Conservation (phyloP, 2,113 vertebrate species). For the Neodon shergylaensis region DNA sequence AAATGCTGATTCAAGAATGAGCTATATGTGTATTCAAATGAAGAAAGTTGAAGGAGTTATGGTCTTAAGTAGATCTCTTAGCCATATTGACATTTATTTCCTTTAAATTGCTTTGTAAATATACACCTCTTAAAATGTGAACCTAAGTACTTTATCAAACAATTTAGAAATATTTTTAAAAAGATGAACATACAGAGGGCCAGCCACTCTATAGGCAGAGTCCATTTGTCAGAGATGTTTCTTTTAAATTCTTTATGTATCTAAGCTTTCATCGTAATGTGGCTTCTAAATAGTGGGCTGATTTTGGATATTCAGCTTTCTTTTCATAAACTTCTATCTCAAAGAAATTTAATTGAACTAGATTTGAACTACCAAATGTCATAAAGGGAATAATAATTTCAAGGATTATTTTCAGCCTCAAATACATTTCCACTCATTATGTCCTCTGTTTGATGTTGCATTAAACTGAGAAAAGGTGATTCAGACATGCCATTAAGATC, state of each 20-base stretch:
- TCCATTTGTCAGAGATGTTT: neutral
- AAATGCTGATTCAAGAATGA: neutral
- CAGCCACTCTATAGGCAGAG: neutral
- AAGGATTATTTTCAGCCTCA: slow-evolving; percentile 22
- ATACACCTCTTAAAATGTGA: neutral
- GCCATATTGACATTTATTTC: neutral
- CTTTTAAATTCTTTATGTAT: slow-evolving; percentile 26
- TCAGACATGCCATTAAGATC: slow-evolving; percentile 55
- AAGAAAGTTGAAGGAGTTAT: neutral
- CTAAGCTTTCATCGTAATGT: slow-evolving; percentile 44
- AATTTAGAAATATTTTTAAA: slow-evolving; percentile 18
- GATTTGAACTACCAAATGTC: slow-evolving; percentile 56
- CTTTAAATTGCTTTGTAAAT: slow-evolving; percentile 1
- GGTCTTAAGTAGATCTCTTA: neutral
- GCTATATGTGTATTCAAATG: neutral
- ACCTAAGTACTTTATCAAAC: neutral
- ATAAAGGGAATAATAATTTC: slow-evolving; percentile 51
- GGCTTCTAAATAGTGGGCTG: slow-evolving; percentile 32
- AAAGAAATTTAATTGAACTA: slow-evolving; percentile 63
- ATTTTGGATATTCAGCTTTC: slow-evolving; percentile 53
- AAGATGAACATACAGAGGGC: neutral
- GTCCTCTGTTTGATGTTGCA: slow-evolving; percentile 56
- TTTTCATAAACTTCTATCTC: slow-evolving; percentile 49
- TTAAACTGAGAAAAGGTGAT: slow-evolving; percentile 59
- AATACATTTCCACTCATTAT: slow-evolving; percentile 55